Percentiles rank a stretch among this genome's conserved stretches.
phyloP scores from a whole-genome alignment of 2,888 invertebrate genomes.

The Acleris holmiana region DNA sequence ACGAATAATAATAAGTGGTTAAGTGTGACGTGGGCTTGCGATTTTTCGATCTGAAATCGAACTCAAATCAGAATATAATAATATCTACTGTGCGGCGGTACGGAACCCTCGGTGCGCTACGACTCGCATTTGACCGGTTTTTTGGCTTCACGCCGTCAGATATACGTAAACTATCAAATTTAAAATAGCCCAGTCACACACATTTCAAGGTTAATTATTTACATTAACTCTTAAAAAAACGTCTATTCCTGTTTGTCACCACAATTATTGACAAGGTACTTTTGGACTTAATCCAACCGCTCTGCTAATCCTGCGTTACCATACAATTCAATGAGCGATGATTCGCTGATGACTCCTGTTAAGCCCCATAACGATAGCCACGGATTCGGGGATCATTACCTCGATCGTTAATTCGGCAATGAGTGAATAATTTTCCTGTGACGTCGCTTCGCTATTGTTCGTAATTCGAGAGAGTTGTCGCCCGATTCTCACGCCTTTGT shows the following conservation, averaged over 20 bases:
- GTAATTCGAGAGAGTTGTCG: slow-evolving; percentile 22
- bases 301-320: slow-evolving; percentile 23
- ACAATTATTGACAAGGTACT: slow-evolving; percentile 11
- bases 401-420: slow-evolving; percentile 30
- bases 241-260: slow-evolving; percentile 14
- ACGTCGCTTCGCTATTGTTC: slow-evolving; percentile 34
- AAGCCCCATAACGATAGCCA: slow-evolving; percentile 20
- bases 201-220: slow-evolving; percentile 22
- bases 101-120: too few relatives aligned
- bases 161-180: too few relatives aligned
- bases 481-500: slow-evolving; percentile 1
- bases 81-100: too few relatives aligned
- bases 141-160: too few relatives aligned
- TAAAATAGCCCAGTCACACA: too few relatives aligned
- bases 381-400: slow-evolving; percentile 31
- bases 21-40: too few relatives aligned
- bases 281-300: slow-evolving; percentile 31
- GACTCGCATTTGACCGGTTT: too few relatives aligned
- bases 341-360: slow-evolving; percentile 34
- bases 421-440: slow-evolving; percentile 34
- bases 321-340: slow-evolving; percentile 35
- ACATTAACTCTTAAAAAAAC: slow-evolving; percentile 15
- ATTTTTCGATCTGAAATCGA: too few relatives aligned
- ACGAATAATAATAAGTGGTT: too few relatives aligned
- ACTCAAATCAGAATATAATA: too few relatives aligned